A percentile compares a stretch with the other conserved stretches of the same genome.
Conservation (phyloP, 2,888 invertebrate species). For the Drosophila stalkeri region DNA sequence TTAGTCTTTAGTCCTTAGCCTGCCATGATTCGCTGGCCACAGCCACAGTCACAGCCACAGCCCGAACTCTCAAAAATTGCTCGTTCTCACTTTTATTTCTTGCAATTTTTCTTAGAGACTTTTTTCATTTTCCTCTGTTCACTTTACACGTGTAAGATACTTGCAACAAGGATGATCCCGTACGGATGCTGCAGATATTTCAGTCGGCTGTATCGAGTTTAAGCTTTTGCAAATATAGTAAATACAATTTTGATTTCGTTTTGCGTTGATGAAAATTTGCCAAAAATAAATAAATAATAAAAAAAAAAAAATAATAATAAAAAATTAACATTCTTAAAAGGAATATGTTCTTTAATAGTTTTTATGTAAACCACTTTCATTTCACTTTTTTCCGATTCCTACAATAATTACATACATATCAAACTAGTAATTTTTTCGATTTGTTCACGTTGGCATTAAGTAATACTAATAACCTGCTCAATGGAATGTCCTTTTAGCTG, state of each 20-base stretch:
- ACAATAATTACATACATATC: constrained; percentile 21
- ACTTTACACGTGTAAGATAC: constrained; percentile 29
- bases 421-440: constrained; percentile 33
- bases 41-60: constrained; percentile 1
- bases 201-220: constrained; percentile 20
- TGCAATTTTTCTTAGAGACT: constrained; percentile 43
- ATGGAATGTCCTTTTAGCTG: constrained; percentile 75
- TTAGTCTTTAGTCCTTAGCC: constrained; percentile 13
- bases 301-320: too few species aligned
- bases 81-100: constrained; percentile 61
- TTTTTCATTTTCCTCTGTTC: constrained; percentile 20
- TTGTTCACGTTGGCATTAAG: constrained; percentile 65
- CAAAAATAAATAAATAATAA: too few species aligned
- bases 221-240: constrained; percentile 18
- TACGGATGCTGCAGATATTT: constrained; percentile 12
- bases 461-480: constrained; percentile 69
- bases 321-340: neutral
- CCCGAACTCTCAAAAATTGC: constrained; percentile 47
- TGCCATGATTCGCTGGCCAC: constrained; percentile 10
- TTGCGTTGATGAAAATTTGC: constrained; percentile 1
- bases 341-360: constrained; percentile 14
- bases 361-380: constrained; percentile 26
- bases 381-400: constrained; percentile 43
- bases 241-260: constrained; percentile 14
- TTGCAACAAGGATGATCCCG: constrained; percentile 24